Base-by-base conservation (phyloP, 1,140 invertebrate genomes). In the Armadillidium nasatum region DNA sequence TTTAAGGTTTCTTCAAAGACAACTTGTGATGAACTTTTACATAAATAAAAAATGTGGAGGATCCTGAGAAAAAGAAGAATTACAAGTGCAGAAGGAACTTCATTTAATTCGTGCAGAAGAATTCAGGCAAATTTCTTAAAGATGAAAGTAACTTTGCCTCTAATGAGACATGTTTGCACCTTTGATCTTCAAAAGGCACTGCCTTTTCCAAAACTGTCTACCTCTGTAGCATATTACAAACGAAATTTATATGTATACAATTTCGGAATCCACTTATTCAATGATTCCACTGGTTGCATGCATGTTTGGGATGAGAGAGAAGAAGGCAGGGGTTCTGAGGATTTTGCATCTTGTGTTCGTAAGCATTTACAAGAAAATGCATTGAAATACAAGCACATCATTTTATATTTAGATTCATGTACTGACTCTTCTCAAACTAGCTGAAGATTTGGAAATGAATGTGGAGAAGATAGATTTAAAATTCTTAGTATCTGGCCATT, bases 221-320 rank as follows among this genome's bases (percentile, higher is more conserved):
- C 67, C 7, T 9, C 7, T 19, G 10, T 69, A 10, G 15, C 15
- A 11, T 69, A 69, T 19, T 69, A 69, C 67, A 69, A 69, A 19
- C 15, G 67, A 9, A 69, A 69, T 10, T 10, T 69, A 19, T 69
- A 19, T 9, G 19, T 19, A 10, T 69, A 10, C 22, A 69, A 69
- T 69, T 69, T 69, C 67, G 67, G 67, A 7, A 69, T 69, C 67
- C 67, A 69, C 21, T 9, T 10, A 7, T 9, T 72, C 11, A 72
- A 72, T 9, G 33, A 9, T 9, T 7, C 7, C 9, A n/a, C 10
- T 7, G 10, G 10, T 10, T 11, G 19, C 9, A 69, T 69, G 67
- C 19, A 69, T 21, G 67, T 69, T 10, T 69, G 67, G 67, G 22
- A 69, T 69, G 67, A 69, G 22, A 21, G 7, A 9, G 19, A 7